These are phyloP conservation scores for Potamarius usumacintae DNA, from an alignment of 2,113 vertebrate species.

Conservation along the genomic window DNA sequence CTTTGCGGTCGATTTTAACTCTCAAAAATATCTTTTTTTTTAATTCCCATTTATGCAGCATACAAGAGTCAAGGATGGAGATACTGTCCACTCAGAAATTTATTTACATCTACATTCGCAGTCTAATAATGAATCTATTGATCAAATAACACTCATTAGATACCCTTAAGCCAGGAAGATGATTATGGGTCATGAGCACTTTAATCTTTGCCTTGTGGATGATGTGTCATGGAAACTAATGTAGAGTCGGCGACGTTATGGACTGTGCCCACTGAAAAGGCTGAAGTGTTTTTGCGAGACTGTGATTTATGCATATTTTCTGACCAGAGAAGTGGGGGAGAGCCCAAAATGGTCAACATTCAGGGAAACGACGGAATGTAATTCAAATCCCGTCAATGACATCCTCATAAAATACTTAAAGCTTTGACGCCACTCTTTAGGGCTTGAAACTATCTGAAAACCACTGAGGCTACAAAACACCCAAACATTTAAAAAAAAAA, in stretches of 20 bases:
- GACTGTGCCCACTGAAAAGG: not conserved
- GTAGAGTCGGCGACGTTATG: not conserved
- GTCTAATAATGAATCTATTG: conserved; percentile 21
- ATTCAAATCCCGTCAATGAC: not conserved
- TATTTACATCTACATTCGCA: not conserved
- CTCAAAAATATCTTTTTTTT: too few species aligned
- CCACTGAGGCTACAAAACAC: not conserved
- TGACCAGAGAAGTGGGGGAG: not conserved
- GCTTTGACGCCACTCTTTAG: not conserved
- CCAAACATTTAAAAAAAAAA: not conserved
- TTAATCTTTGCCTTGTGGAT: conserved; percentile 26
- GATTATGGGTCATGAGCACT: conserved; percentile 24
- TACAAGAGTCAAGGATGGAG: too few species aligned
- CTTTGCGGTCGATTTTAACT: too few species aligned
- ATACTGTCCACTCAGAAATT: too few species aligned
- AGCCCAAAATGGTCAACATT: not conserved
- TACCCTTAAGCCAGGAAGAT: conserved; percentile 4
- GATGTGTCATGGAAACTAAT: conserved; percentile 1
- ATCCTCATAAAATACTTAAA: not conserved
- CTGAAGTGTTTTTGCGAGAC: not conserved
- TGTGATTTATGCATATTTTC: not conserved
- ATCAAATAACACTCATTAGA: conserved; percentile 22
- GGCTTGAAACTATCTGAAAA: not conserved
- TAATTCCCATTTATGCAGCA: too few species aligned
- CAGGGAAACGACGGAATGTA: not conserved